Evolutionary conservation across 2,888 invertebrate species (phyloP).

Genomic region (Brachypalpus laphriformis): DNA sequence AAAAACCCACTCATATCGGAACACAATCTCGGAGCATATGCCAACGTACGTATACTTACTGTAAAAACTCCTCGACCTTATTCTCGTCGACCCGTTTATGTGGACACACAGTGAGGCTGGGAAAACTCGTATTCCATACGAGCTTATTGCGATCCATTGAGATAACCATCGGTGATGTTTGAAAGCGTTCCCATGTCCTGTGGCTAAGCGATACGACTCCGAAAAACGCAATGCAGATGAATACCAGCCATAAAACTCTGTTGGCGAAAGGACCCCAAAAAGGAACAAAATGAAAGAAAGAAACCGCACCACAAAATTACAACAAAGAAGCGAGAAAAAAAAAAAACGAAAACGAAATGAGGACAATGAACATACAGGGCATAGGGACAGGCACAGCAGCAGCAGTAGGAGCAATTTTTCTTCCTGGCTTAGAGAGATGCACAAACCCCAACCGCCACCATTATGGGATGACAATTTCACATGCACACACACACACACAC

Average conservation of each 20-base stretch:
- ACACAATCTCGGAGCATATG: background rate
- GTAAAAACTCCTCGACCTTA: constrained; percentile 84
- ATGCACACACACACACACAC: background rate
- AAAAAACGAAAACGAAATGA: constrained; percentile 50
- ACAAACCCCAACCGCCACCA: constrained; percentile 7
- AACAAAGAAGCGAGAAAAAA: constrained; percentile 23
- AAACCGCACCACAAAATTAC: constrained; percentile 37
- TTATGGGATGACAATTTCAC: too few relatives aligned
- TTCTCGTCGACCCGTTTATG: constrained; percentile 84
- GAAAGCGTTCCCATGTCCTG: constrained; percentile 87
- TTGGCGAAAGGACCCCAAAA: constrained; percentile 58
- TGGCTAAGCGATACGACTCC: constrained; percentile 85
- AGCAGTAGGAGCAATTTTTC: constrained; percentile 45
- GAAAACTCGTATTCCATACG: constrained; percentile 89
- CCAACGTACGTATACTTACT: constrained; percentile 80
- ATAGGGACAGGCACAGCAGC: background rate
- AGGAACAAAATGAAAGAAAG: background rate
- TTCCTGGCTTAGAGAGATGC: constrained; percentile 48
- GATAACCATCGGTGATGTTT: constrained; percentile 88
- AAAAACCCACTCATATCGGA: background rate
- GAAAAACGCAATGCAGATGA: constrained; percentile 84
- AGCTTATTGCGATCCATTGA: constrained; percentile 90
- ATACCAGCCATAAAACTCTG: constrained; percentile 85
- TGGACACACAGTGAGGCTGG: constrained; percentile 88
- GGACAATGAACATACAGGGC: constrained; percentile 35